phyloP scores from a whole-genome alignment of 2,888 invertebrate species.

The Drosophila anomalipes region DNA sequence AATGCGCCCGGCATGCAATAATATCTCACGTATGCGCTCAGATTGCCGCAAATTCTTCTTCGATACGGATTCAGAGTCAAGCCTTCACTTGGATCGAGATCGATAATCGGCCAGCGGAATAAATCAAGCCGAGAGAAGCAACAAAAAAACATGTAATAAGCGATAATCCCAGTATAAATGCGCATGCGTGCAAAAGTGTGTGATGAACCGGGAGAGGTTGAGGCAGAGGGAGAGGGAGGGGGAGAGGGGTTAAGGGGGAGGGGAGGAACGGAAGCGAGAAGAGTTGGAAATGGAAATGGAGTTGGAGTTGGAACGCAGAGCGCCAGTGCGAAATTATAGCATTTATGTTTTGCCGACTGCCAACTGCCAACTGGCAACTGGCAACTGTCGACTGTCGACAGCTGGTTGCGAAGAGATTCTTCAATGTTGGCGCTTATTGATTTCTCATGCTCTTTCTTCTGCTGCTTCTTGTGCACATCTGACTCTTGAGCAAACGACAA shows the following conservation, averaged over 20 bases:
- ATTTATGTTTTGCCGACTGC: conserved; percentile 51
- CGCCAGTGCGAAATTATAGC: conserved; percentile 64
- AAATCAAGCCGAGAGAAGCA: conserved; percentile 58
- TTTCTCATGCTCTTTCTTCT: conserved; percentile 51
- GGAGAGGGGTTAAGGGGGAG: neutral
- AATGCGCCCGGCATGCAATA: conserved; percentile 50
- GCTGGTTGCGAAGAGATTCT: conserved; percentile 27
- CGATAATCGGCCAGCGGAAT: conserved; percentile 63
- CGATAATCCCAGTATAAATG: conserved; percentile 80
- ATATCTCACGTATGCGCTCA: conserved; percentile 70
- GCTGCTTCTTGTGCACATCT: conserved; percentile 5
- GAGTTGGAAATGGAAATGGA: neutral
- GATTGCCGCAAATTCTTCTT: conserved; percentile 57
- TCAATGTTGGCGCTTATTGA: conserved; percentile 69
- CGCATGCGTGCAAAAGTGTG: conserved; percentile 66
- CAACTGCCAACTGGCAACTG: neutral
- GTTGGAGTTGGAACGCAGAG: conserved; percentile 29
- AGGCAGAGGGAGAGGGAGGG: neutral
- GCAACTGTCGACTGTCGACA: conserved; percentile 14
- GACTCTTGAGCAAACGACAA: conserved; percentile 1
- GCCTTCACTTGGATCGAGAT: conserved; percentile 41
- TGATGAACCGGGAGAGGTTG: neutral
- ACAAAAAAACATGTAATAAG: conserved; percentile 69
- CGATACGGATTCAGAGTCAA: conserved; percentile 21
- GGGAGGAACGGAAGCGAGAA: conserved; percentile 7